phyloP scores from a whole-genome alignment of 1,140 invertebrate genomes.

The Pseudoatta argentina region DNA sequence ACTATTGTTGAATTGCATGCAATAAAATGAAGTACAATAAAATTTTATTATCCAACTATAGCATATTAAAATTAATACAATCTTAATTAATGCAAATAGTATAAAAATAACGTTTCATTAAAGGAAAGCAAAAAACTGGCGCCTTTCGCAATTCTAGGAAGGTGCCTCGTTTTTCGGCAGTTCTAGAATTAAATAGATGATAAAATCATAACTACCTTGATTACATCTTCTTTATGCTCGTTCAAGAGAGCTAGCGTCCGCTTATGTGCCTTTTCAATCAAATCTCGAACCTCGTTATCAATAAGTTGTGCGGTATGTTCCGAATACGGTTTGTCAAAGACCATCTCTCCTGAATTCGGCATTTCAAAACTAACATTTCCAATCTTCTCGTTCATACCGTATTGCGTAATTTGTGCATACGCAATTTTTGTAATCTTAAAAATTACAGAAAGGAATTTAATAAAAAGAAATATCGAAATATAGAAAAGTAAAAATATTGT shows the following conservation, averaged over 20 bases:
- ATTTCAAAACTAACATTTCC: constrained; percentile 99
- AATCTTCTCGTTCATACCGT: constrained; percentile 99
- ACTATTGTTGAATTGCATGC: too few species aligned
- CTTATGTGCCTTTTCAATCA: constrained; percentile 94
- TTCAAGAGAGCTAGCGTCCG: constrained; percentile 93
- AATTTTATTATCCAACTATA: too few species aligned
- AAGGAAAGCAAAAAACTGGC: too few species aligned
- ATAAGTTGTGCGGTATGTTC: constrained; percentile 99
- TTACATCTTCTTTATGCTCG: constrained; percentile 95
- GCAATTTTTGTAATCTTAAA: constrained; percentile 90
- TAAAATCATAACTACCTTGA: constrained; percentile 89
- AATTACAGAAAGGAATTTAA: constrained; percentile 43
- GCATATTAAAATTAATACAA: too few species aligned
- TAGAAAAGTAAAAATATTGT: not conserved
- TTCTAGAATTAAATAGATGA: constrained; percentile 11
- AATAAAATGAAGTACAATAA: too few species aligned
- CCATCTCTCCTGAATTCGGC: constrained; percentile 96
- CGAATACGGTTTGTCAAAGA: constrained; percentile 99
- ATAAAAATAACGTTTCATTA: too few species aligned
- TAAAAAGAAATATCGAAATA: constrained; percentile 19
- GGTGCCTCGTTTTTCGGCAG: too few species aligned
- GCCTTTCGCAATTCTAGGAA: too few species aligned
- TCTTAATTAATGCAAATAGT: too few species aligned
- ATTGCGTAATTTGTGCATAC: constrained; percentile 94
- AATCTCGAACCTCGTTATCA: constrained; percentile 95